Conservation (phyloP, 2,888 invertebrate species). For the Xanthorhoe designata region DNA sequence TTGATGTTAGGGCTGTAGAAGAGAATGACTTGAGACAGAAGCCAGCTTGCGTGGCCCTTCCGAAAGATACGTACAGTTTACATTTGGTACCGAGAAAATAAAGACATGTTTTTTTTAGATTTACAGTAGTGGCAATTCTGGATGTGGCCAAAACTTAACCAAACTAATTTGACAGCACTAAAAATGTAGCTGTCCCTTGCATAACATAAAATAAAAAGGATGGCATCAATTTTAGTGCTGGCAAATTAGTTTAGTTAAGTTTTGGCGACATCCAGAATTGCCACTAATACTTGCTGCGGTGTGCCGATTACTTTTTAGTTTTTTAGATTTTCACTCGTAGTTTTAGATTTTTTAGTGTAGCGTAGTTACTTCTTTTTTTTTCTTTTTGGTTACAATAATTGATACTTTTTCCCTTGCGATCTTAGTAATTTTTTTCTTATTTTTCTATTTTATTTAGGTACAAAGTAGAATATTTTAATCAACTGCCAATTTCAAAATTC, state of each 20-base stretch:
- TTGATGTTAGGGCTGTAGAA: constrained; percentile 87
- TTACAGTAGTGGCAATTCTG: not conserved
- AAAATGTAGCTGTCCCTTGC: too few species aligned
- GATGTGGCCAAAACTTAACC: too few species aligned
- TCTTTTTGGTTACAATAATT: not conserved
- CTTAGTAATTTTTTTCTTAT: too few species aligned
- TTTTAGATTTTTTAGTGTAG: constrained; percentile 7
- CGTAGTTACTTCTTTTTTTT: not conserved
- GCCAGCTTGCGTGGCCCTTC: constrained; percentile 90
- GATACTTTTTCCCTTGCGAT: not conserved
- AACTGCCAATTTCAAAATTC: too few species aligned
- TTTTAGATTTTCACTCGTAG: constrained; percentile 5
- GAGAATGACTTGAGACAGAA: constrained; percentile 82
- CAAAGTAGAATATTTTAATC: too few species aligned
- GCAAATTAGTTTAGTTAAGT: too few species aligned
- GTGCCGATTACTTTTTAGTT: constrained; percentile 7
- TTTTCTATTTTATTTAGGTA: too few species aligned
- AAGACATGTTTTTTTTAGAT: constrained; percentile 40
- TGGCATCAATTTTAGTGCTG: too few species aligned
- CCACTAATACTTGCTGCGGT: constrained; percentile 23
- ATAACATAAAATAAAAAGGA: too few species aligned
- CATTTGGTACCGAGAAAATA: constrained; percentile 84
- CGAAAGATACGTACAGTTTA: constrained; percentile 89
- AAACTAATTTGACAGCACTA: too few species aligned
- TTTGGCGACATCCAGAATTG: too few species aligned